Evolutionary conservation across 1,140 invertebrate genomes (phyloP).

Genomic region (Eriosoma lanigerum): DNA sequence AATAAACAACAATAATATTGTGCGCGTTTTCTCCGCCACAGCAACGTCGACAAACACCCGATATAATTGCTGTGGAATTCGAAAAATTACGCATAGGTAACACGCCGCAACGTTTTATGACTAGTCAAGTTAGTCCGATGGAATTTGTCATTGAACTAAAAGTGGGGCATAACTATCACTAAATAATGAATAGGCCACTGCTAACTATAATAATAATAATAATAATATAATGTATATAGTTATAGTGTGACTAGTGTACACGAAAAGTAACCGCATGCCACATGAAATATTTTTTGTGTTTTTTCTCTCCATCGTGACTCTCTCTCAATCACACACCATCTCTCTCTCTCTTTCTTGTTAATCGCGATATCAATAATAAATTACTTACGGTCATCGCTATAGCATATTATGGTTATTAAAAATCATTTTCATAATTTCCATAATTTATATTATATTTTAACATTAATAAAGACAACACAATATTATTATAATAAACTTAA

Average conservation of each 20-base stretch:
- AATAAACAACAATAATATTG: too few species aligned
- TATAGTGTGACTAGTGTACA: background rate
- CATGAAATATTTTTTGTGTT: slow-evolving; percentile 42
- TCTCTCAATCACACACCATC: too few species aligned
- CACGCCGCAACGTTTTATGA: slow-evolving; percentile 42
- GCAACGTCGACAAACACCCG: background rate
- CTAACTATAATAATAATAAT: background rate
- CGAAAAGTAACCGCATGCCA: slow-evolving; percentile 47
- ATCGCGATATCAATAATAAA: slow-evolving; percentile 26
- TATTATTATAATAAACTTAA: too few species aligned
- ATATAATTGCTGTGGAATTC: slow-evolving; percentile 43
- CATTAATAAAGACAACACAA: too few species aligned
- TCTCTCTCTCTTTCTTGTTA: too few species aligned
- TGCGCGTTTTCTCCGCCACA: background rate
- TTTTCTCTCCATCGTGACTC: background rate
- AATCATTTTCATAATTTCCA: background rate
- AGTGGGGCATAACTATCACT: slow-evolving; percentile 51
- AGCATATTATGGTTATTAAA: too few species aligned
- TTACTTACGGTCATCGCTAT: background rate
- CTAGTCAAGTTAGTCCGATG: slow-evolving; percentile 48
- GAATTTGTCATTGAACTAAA: slow-evolving; percentile 52
- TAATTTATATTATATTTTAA: background rate
- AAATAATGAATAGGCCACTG: slow-evolving; percentile 48
- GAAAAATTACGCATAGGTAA: slow-evolving; percentile 43
- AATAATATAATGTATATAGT: background rate